These are phyloP conservation scores for Unio delphinus DNA, from an alignment of 2,888 invertebrate genomes.

Conservation along the genomic window DNA sequence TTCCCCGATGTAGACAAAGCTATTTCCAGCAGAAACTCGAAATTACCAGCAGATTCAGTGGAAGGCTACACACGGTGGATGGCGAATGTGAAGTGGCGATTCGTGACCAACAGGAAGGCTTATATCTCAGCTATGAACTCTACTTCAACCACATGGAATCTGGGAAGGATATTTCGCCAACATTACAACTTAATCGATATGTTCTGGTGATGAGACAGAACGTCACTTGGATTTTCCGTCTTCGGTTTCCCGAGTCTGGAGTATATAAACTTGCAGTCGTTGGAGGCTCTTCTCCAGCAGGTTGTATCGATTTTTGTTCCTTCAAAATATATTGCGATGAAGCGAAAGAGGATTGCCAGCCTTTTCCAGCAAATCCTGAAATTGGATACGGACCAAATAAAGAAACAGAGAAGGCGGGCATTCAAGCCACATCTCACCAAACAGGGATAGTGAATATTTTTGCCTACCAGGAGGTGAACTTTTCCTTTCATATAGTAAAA, in stretches of 20 bases:
- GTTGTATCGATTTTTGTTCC: conserved; percentile 16
- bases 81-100: conserved; percentile 23
- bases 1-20: conserved; percentile 11
- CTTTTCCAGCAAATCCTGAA: conserved; percentile 18
- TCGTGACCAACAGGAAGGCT: conserved; percentile 5
- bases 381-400: conserved; percentile 39
- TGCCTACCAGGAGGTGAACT: conserved; percentile 12
- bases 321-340: conserved; percentile 25
- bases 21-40: conserved; percentile 14
- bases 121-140: conserved; percentile 15
- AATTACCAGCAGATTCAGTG: conserved; percentile 7
- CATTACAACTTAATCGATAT: conserved; percentile 18
- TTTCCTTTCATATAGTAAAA: conserved; percentile 14
- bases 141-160: conserved; percentile 19
- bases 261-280: conserved; percentile 20
- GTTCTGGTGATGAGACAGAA: conserved; percentile 13
- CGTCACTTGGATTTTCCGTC: conserved; percentile 13
- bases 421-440: conserved; percentile 17
- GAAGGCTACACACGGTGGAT: conserved; percentile 9
- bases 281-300: conserved; percentile 12
- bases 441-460: conserved; percentile 21
- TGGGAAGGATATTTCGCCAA: conserved; percentile 10
- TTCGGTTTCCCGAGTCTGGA: conserved; percentile 22
- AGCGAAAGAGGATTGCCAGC: conserved; percentile 15
- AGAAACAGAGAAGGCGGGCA: conserved; percentile 19